Conservation (phyloP, 2,113 vertebrate genomes). For the Macroglossus sobrinus region DNA sequence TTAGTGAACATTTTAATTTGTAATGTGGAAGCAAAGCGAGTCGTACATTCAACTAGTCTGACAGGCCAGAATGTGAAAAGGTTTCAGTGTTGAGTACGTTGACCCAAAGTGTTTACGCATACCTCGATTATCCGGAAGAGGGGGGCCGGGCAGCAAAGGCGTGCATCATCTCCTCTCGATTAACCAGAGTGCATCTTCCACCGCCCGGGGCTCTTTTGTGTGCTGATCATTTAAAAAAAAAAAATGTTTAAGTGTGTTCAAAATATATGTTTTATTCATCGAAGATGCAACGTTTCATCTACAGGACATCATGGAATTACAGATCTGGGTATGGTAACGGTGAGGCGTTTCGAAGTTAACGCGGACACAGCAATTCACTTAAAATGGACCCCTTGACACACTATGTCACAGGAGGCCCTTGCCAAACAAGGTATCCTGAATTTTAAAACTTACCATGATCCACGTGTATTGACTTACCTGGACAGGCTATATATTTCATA, state of each 20-base stretch:
- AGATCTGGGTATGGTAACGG: background rate
- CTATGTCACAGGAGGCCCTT: background rate
- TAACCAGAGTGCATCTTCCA: background rate
- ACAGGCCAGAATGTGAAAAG: background rate
- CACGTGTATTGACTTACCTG: background rate
- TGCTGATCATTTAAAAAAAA: background rate
- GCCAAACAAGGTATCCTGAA: background rate
- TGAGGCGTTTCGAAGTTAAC: background rate
- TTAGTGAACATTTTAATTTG: background rate
- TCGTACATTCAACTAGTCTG: background rate
- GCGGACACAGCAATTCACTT: background rate
- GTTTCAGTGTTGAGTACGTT: accelerated
- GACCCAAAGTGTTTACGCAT: background rate
- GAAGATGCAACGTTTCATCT: background rate
- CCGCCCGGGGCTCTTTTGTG: background rate
- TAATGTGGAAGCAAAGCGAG: background rate
- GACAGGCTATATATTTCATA: background rate
- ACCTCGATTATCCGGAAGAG: background rate
- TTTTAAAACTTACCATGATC: background rate
- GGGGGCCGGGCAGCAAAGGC: background rate
- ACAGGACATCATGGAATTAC: too few species aligned
- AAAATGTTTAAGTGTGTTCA: background rate
- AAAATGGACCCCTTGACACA: background rate
- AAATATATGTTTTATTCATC: background rate
- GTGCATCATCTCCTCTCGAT: background rate